These are phyloP conservation scores for Periplaneta americana DNA, from an alignment of 1,140 invertebrate species.

Conservation along the genomic window DNA sequence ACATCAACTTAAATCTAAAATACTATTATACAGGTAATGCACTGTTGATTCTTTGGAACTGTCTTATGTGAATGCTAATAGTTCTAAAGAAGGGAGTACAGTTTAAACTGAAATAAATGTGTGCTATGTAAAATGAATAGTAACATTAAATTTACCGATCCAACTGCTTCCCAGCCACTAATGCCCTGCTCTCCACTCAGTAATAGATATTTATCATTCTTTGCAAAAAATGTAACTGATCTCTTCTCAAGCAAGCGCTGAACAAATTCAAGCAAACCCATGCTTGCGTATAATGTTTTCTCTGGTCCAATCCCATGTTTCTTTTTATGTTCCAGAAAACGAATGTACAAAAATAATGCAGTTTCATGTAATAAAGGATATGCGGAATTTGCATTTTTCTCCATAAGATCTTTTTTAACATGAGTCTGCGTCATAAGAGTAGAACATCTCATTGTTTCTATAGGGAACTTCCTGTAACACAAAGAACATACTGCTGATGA, in stretches of 20 bases:
- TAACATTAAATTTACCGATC: constrained; percentile 35
- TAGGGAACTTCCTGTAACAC: constrained; percentile 31
- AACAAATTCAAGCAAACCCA: constrained; percentile 47
- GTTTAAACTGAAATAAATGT: too few species aligned
- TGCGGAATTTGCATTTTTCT: constrained; percentile 25
- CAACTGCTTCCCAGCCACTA: constrained; percentile 45
- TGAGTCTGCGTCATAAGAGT: constrained; percentile 30
- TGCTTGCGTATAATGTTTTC: constrained; percentile 45
- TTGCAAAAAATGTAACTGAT: constrained; percentile 44
- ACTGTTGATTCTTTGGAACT: too few species aligned
- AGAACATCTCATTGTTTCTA: constrained; percentile 32
- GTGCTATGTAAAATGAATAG: too few species aligned
- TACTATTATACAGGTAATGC: too few species aligned
- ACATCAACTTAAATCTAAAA: too few species aligned
- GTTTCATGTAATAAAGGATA: constrained; percentile 44
- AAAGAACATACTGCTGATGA: background rate
- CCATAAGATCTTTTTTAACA: background rate
- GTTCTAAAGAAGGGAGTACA: too few species aligned
- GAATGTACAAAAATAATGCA: constrained; percentile 35
- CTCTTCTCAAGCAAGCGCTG: constrained; percentile 50
- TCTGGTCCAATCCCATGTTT: constrained; percentile 45
- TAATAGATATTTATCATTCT: constrained; percentile 43
- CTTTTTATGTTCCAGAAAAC: constrained; percentile 37
- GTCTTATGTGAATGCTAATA: too few species aligned
- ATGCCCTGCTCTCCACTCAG: constrained; percentile 40